phyloP scores from a whole-genome alignment of 2,113 vertebrate genomes.

The Neopipo cinnamomea region DNA sequence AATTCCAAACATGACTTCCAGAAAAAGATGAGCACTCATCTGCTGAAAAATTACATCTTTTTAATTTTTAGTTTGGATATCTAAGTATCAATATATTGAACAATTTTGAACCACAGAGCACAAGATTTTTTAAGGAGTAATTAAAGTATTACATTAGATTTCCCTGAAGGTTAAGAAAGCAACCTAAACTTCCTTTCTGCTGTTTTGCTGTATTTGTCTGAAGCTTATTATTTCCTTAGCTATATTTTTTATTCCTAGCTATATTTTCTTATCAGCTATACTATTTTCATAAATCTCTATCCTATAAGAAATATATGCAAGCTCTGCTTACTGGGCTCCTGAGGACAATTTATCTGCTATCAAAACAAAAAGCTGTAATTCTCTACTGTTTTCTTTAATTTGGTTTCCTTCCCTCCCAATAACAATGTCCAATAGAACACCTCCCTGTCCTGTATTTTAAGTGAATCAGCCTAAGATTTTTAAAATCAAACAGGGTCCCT shows the following conservation, averaged over 20 bases:
- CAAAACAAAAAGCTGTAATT: background rate
- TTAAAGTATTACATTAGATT: background rate
- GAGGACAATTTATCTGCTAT: background rate
- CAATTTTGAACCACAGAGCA: background rate
- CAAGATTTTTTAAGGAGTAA: background rate
- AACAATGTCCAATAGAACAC: background rate
- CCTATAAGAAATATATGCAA: background rate
- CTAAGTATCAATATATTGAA: background rate
- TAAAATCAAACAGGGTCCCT: background rate
- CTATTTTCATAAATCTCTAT: background rate
- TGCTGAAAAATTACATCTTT: background rate
- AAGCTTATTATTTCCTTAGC: background rate
- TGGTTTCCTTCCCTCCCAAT: background rate
- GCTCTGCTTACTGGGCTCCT: background rate
- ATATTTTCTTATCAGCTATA: background rate
- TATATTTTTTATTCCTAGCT: no score
- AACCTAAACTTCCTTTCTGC: background rate
- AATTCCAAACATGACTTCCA: background rate
- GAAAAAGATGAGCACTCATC: background rate
- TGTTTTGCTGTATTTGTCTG: background rate
- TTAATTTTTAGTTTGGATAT: background rate
- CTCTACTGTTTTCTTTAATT: background rate
- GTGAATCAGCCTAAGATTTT: background rate
- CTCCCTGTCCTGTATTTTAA: background rate
- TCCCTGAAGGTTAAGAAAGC: background rate